A percentile compares a stretch with the other conserved stretches of the same genome.
Conservation (phyloP, 2,113 vertebrate genomes). For the Jacana jacana region DNA sequence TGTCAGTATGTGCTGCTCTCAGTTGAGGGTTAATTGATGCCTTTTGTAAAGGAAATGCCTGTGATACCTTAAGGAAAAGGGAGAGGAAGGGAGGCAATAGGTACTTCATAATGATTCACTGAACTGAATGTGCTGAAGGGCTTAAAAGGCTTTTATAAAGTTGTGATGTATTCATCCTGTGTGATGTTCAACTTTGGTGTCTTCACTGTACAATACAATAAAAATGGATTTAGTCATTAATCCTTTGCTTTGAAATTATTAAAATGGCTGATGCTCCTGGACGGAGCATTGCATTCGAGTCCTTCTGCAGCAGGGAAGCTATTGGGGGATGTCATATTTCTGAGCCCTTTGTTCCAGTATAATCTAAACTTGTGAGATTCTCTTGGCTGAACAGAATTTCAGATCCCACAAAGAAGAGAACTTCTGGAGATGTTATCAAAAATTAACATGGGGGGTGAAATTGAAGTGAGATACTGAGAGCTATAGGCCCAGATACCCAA, state of each 20-base stretch:
- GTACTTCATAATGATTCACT: not conserved
- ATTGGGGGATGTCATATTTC: not conserved
- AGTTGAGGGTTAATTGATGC: slow-evolving; percentile 35
- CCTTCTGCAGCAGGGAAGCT: not conserved
- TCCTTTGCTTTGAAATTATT: not conserved
- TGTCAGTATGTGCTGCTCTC: slow-evolving; percentile 12
- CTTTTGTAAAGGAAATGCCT: slow-evolving; percentile 70
- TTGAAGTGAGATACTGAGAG: not conserved
- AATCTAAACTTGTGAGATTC: not conserved
- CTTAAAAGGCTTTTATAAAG: slow-evolving; percentile 63
- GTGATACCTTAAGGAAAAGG: not conserved
- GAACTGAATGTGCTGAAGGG: not conserved
- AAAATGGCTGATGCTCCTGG: not conserved
- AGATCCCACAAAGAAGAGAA: not conserved
- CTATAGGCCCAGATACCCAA: not conserved
- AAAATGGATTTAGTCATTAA: not conserved
- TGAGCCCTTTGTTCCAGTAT: not conserved
- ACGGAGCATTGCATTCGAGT: not conserved
- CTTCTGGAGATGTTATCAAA: not conserved
- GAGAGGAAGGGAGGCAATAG: not conserved
- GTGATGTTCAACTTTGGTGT: slow-evolving; percentile 11
- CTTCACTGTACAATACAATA: slow-evolving; percentile 43
- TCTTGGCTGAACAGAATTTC: not conserved
- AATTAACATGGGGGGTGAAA: not conserved
- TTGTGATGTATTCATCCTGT: slow-evolving; percentile 45